A percentile compares a stretch with the other conserved stretches of the same genome.
These are phyloP conservation scores for Periphyllus acericola DNA, from an alignment of 2,888 invertebrate genomes.

Conservation along the genomic window DNA sequence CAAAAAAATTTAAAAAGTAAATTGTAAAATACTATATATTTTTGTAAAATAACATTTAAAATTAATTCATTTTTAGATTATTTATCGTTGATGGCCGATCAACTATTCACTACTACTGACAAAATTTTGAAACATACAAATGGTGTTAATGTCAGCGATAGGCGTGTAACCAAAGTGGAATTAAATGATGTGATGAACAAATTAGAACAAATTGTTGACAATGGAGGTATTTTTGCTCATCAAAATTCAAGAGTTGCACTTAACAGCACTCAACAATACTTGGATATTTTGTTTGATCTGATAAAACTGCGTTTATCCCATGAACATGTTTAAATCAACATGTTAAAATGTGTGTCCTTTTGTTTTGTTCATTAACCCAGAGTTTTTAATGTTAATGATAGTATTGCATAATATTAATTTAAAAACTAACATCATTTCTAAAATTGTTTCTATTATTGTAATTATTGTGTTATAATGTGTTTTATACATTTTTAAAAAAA, in stretches of 20 bases:
- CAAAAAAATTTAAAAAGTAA: slow-evolving; percentile 51
- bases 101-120: slow-evolving; percentile 46
- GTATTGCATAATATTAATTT: not conserved
- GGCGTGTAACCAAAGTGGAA: slow-evolving; percentile 14
- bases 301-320: slow-evolving; percentile 49
- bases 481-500: not conserved
- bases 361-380: not conserved
- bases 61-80: slow-evolving; percentile 14
- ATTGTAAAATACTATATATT: not conserved
- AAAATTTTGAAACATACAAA: slow-evolving; percentile 48
- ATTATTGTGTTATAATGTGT: not conserved
- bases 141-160: not conserved
- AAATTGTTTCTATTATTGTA: not conserved
- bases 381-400: not conserved
- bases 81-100: slow-evolving; percentile 48
- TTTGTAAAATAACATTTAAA: slow-evolving; percentile 15
- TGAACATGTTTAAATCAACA: slow-evolving; percentile 19
- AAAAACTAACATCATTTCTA: not conserved
- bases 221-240: slow-evolving; percentile 33
- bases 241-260: slow-evolving; percentile 40
- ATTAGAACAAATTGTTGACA: slow-evolving; percentile 49
- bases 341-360: not conserved
- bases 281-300: slow-evolving; percentile 41
- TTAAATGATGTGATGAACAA: slow-evolving; percentile 6
- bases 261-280: slow-evolving; percentile 41